A percentile compares a stretch with the other conserved stretches of the same genome.
Conservation (phyloP, 2,797 vertebrate genomes). For the Rousettus madagascariensis region DNA sequence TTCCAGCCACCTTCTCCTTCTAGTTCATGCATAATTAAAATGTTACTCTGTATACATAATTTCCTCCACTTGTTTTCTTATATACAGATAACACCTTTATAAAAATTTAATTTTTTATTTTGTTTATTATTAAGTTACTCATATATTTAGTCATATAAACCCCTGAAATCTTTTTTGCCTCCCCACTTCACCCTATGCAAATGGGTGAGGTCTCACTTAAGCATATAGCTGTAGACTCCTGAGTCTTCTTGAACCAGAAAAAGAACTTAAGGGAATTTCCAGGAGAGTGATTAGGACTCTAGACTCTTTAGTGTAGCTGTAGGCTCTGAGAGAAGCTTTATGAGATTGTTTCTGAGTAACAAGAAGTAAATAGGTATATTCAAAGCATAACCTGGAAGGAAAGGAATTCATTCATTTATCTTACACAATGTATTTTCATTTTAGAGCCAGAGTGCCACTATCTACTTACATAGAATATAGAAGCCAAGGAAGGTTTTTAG, state of each 20-base stretch:
- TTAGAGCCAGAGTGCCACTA: neutral
- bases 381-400: neutral
- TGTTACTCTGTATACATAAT: neutral
- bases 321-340: neutral
- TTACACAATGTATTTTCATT: neutral
- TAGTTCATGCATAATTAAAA: neutral
- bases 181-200: too few species aligned
- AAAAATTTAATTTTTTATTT: neutral
- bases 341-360: neutral
- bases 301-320: neutral
- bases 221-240: neutral
- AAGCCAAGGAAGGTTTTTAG: neutral
- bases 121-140: neutral
- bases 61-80: neutral
- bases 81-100: neutral
- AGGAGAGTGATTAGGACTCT: neutral
- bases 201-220: neutral
- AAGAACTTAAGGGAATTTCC: neutral
- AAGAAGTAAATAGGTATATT: neutral
- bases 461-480: neutral
- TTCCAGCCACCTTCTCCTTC: neutral
- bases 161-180: neutral
- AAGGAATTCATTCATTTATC: neutral
- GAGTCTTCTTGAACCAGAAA: neutral
- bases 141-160: neutral